Percentiles rank a stretch among this genome's conserved stretches.
Conservation (phyloP, 1,140 invertebrate genomes). For the Rhysida immarginata region DNA sequence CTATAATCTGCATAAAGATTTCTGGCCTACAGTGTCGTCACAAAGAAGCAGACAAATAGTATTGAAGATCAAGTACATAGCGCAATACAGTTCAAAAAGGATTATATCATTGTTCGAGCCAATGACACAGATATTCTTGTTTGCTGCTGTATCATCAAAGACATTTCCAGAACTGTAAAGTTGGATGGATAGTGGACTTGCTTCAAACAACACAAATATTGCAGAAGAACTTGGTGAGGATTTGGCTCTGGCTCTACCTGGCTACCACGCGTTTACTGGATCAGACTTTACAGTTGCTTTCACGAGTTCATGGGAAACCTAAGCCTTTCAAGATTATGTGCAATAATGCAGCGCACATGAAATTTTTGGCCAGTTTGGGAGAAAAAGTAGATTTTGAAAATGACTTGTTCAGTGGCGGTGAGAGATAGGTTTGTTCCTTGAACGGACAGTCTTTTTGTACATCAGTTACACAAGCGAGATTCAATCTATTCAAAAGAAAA, state of each 20-base stretch:
- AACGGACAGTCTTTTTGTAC: too few species aligned
- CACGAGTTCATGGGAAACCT: too few species aligned
- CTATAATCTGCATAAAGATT: background rate
- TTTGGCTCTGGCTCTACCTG: slow-evolving; percentile 1
- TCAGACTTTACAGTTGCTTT: too few species aligned
- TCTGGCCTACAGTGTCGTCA: background rate
- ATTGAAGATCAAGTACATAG: background rate
- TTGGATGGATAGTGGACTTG: background rate
- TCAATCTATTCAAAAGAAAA: too few species aligned
- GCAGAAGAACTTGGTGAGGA: slow-evolving; percentile 1
- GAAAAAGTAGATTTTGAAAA: too few species aligned
- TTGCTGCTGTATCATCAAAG: slow-evolving; percentile 1
- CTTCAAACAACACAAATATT: slow-evolving; percentile 1
- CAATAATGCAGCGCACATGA: too few species aligned
- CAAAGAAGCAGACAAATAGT: background rate
- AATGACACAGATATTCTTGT: background rate
- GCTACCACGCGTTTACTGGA: slow-evolving; percentile 1
- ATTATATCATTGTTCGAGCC: slow-evolving; percentile 2
- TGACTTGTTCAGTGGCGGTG: too few species aligned
- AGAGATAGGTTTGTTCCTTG: too few species aligned
- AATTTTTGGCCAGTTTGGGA: too few species aligned
- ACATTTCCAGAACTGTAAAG: background rate
- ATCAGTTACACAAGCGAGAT: too few species aligned
- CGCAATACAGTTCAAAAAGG: background rate
- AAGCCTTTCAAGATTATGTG: too few species aligned